Base-by-base conservation (phyloP, 2,888 invertebrate species). In the Sturmia bella region DNA sequence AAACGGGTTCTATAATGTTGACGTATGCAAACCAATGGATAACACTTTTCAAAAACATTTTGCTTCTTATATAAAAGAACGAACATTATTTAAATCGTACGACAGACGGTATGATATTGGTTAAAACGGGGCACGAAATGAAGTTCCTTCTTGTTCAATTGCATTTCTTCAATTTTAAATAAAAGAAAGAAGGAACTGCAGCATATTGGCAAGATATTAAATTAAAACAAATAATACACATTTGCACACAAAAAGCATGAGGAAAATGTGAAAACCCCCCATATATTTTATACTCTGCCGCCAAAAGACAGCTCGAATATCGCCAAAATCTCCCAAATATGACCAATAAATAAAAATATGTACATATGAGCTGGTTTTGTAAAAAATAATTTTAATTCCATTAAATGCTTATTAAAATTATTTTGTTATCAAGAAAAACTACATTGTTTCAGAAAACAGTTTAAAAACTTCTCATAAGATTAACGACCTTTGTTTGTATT, bases 121-220 rank as follows among this genome's bases (percentile, higher is more conserved):
- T 27, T 45, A 48, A 73, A 73, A 39, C 7, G 32, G 32, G 32
- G 32, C 32, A 66, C 41, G 63, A 59, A 74, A 54, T 54, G 41
- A 74, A 74, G n/a, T 68, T 69, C n/a, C n/a, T n/a, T n/a, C 52
- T 56, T 13, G 32, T 68, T 24, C 32, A 50, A 57, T 64, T 64
- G 21, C 1, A 57, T 70, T 77, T 56, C 48, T 56, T 70, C 50
- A 54, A 63, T 63, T 61, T 61, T 27, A 70, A 56, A 13, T 43
- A 57, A 54, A 64, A 57, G 56, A 69, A 21, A 45, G 13, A 27
- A n/a, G 15, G 45, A 61, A 39, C 11, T 81, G 50, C 59, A 76
- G 59, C 54, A 76, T 68, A 77, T 72, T 76, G 77, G 77, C 77
- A 77, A 73, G n/a, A n/a, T 73, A 77, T 61, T 56, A 68, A 81